These are phyloP conservation scores for Tragelaphus strepsiceros DNA, from an alignment of 2,113 vertebrate genomes.

Conservation along the genomic window DNA sequence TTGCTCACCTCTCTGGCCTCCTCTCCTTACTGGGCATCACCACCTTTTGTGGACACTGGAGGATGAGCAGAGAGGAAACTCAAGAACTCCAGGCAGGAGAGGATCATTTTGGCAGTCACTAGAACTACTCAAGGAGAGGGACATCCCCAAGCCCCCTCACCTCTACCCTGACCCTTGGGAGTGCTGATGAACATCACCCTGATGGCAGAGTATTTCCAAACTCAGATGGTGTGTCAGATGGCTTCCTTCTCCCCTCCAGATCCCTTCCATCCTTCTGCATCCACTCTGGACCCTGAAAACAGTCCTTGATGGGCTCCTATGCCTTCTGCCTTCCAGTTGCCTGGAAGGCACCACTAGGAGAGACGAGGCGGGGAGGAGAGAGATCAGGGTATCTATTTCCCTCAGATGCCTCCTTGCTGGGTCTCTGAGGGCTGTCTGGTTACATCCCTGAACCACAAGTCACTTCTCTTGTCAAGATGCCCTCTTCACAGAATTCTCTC, in stretches of 20 bases:
- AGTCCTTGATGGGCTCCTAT: background rate
- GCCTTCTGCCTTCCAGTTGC: background rate
- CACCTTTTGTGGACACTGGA: background rate
- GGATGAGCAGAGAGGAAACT: background rate
- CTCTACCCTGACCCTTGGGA: background rate
- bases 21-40: background rate
- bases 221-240: background rate
- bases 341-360: background rate
- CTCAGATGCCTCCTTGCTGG: background rate
- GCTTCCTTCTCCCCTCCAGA: background rate
- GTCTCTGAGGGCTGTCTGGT: background rate
- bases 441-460: slow-evolving; percentile 19
- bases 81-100: background rate
- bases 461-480: slow-evolving; percentile 7
- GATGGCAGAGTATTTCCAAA: background rate
- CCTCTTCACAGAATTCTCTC: slow-evolving; percentile 21
- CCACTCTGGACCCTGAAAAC: background rate
- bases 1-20: background rate
- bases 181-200: background rate
- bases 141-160: background rate
- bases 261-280: background rate
- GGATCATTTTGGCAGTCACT: background rate
- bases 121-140: background rate
- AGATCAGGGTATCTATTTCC: background rate
- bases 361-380: background rate